Evolutionary conservation across 2,797 vertebrate species (phyloP), one percentile per base, ranked within the genome.

Genomic region (Thripadectes ignobilis): DNA sequence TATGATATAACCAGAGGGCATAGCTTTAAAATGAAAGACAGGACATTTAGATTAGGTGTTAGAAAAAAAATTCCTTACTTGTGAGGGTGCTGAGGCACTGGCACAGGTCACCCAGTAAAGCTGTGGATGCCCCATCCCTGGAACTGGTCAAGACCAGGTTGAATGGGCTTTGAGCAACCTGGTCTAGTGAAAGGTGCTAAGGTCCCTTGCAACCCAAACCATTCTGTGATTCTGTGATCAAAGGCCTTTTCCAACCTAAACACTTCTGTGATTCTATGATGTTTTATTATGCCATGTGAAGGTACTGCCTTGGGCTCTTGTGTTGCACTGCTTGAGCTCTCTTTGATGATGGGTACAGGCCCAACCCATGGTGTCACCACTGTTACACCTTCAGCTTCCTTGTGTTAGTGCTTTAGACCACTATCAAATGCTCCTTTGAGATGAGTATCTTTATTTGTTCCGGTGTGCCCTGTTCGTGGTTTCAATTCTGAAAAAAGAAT

Each of bases 401-500:
- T 63, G 21, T 26, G 84, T 71, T 29, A 8, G 65, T 83, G 20
- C 38, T 85, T 84, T 55, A 68, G 29, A 75, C 20, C 7, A 49
- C 19, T 23, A 41, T 48, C 22, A 48, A 48, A 51, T 54, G 2
- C 9, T 69, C 22, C 36, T 92, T 49, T 55, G 12, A 5, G 7
- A 59, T 30, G 20, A 52, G 9, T 14, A 20, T 49, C 46, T 57
- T 84, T 66, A 49, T 69, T 62, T 84, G 14, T 46, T 36, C 27
- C 62, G 30, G 17, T 34, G 2, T 45, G 26, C 39, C 36, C 27
- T 7, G 18, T 55, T 63, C 23, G 18, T 39, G 3, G 14, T 17
- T 66, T 21, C n/a, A 89, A 32, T 2, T 68, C 54, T 74, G 80
- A 66, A 84, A 96, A 91, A 94, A 89, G 71, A 87, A 90, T 7